Evolutionary conservation across 37 sponge, comb jelly and placozoan genomes (phyloP), one percentile per base, ranked within the genome.

Genomic region (Beroe forskalii): DNA sequence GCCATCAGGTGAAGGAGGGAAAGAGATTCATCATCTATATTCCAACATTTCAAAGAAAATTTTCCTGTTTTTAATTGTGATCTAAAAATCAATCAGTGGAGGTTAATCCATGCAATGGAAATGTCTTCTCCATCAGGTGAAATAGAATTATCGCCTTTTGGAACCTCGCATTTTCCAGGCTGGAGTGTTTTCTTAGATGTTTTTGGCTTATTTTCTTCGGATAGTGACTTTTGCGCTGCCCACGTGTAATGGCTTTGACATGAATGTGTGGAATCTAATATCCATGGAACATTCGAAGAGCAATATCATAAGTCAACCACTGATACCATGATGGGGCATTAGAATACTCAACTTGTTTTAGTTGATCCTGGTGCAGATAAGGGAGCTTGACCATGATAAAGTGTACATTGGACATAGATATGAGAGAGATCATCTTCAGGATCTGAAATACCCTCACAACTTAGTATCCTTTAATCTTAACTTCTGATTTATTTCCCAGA

Each of bases 401-500:
- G 40, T 3, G 86, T 80, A 6, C 25, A 41, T 48, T 80, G 86
- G 0, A 80, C 86, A 42, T 80, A 80, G 30, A 80, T n/a, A 80
- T 40, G 23, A 30, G 86, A 80, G 1, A 80, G 27, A 12, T 37
- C 86, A 6, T 80, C 86, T 27, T 80, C 86, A 24, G 40, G 28
- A 25, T 80, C 86, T 30, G 55, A 8, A 23, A 80, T 25, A 30
- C 40, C 40, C 27, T 80, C 86, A 80, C 86, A 80, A 38, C 86
- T 48, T 12, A 80, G 17, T 33, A 80, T 80, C 40, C 86, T 41
- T n/a, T 43, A 80, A 19, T 44, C 86, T 17, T 43, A 80, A 42
- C 86, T 80, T 80, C 28, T 80, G 86, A 37, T 80, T 80, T 39
- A 80, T 80, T 28, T 80, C 86, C 86, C 86, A 80, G 0, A 80